phyloP scores from a whole-genome alignment of 2,113 vertebrate genomes.

The Lota lota region DNA sequence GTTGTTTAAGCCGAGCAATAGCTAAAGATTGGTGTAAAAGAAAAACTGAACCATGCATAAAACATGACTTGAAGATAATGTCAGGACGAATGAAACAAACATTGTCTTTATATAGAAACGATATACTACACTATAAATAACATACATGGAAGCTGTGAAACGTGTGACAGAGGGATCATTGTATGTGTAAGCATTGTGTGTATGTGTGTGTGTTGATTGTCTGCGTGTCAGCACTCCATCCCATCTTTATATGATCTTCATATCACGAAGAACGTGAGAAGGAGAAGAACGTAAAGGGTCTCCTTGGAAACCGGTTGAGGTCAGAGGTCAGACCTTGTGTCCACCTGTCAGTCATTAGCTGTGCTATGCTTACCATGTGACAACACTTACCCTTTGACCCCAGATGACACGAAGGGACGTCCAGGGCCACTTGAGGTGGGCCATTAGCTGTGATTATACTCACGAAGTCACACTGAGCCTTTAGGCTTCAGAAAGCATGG shows the following conservation, averaged over 20 bases:
- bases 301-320: slow-evolving; percentile 18
- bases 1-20: not conserved
- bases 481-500: not conserved
- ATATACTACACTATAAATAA: no score
- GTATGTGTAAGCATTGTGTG: not conserved
- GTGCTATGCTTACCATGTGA: slow-evolving; percentile 53
- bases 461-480: not conserved
- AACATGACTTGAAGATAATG: not conserved
- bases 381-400: slow-evolving; percentile 52
- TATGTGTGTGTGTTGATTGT: not conserved
- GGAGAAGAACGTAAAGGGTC: not conserved
- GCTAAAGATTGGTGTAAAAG: not conserved
- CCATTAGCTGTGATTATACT: slow-evolving; percentile 3
- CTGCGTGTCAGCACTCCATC: no score
- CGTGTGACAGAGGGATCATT: no score
- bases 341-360: slow-evolving; percentile 62
- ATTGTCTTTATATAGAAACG: no score
- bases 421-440: not conserved
- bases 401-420: slow-evolving; percentile 9
- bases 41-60: not conserved
- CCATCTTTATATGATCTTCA: slow-evolving; percentile 10
- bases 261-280: not conserved
- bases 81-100: no score
- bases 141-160: no score
- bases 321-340: slow-evolving; percentile 23